Conservation (phyloP, 2,113 vertebrate species). For the Xyrauchen texanus region DNA sequence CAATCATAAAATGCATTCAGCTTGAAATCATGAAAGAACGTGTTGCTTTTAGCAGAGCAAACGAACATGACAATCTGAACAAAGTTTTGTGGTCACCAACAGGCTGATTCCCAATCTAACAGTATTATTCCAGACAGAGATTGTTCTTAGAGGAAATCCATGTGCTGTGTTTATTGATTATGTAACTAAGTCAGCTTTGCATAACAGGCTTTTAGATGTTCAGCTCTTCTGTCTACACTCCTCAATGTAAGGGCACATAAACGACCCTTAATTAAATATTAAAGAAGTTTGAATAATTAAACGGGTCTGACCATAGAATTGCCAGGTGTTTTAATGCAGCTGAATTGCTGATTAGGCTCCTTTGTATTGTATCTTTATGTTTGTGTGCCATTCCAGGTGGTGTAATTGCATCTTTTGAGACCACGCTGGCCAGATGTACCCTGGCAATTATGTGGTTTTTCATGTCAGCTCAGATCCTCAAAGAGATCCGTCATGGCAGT, state of each 20-base stretch:
- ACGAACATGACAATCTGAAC: too few species aligned
- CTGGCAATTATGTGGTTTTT: constrained; percentile 24
- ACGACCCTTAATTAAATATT: constrained; percentile 40
- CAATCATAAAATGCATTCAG: constrained; percentile 8
- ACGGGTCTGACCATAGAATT: constrained; percentile 27
- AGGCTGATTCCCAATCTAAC: too few species aligned
- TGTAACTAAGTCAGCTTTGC: constrained; percentile 42
- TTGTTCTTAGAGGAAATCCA: constrained; percentile 31
- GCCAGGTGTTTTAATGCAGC: constrained; percentile 28
- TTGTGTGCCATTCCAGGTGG: constrained; percentile 27
- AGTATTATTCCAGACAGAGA: neutral
- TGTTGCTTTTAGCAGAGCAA: too few species aligned
- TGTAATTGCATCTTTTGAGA: constrained; percentile 43
- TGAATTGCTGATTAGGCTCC: constrained; percentile 35
- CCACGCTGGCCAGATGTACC: constrained; percentile 30
- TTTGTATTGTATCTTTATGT: neutral
- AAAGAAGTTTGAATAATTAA: constrained; percentile 28
- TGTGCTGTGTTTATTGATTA: constrained; percentile 43
- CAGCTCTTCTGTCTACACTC: constrained; percentile 20
- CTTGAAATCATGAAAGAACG: neutral
- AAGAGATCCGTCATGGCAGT: constrained; percentile 20
- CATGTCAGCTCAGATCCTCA: constrained; percentile 47
- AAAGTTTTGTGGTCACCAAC: too few species aligned
- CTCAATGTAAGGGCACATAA: constrained; percentile 19
- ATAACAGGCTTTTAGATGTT: constrained; percentile 42